These are phyloP conservation scores for Euwallacea similis DNA, from an alignment of 1,140 invertebrate species.

Conservation along the genomic window DNA sequence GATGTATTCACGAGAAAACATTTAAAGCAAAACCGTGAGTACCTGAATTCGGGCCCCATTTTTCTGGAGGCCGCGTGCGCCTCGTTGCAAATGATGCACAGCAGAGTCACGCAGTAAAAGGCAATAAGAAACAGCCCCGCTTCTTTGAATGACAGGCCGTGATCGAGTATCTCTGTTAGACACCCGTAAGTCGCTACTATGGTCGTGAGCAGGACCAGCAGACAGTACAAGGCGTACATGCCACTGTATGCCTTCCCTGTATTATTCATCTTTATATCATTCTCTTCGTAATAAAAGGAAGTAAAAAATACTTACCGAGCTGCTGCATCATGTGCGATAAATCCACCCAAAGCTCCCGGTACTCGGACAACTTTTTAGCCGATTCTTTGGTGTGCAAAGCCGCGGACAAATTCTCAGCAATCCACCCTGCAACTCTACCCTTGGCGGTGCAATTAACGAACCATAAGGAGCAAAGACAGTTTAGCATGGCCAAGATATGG, in stretches of 20 bases:
- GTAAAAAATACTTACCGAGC: conserved; percentile 52
- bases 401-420: conserved; percentile 62
- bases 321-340: conserved; percentile 74
- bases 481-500: conserved; percentile 69
- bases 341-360: conserved; percentile 68
- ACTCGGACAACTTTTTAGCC: conserved; percentile 63
- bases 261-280: neutral
- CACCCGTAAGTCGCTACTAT: conserved; percentile 68
- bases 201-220: conserved; percentile 69
- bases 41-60: conserved; percentile 64
- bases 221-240: conserved; percentile 71
- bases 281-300: neutral
- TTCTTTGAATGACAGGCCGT: conserved; percentile 68
- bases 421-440: conserved; percentile 62
- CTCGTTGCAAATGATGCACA: conserved; percentile 71
- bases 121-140: conserved; percentile 68
- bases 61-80: conserved; percentile 66
- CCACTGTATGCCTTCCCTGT: conserved; percentile 66
- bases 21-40: neutral
- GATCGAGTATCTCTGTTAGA: conserved; percentile 68
- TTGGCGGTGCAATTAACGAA: conserved; percentile 66
- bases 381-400: conserved; percentile 62
- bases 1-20: neutral
- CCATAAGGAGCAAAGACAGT: conserved; percentile 68
- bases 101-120: conserved; percentile 66